Conservation (phyloP, 2,888 invertebrate genomes). For the Nemoura dubitans region DNA sequence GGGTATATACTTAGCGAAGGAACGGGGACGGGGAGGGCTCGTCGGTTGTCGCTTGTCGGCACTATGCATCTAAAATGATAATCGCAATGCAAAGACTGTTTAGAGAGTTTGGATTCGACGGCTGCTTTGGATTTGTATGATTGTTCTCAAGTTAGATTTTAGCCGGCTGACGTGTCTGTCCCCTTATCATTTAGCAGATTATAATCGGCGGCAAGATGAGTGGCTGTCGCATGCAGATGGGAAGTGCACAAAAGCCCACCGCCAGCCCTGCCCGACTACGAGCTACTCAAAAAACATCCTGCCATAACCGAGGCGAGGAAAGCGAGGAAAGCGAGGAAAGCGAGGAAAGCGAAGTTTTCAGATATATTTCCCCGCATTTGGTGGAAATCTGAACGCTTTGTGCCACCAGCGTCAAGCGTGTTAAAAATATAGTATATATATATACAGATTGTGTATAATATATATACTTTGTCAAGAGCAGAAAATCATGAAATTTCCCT, state of each 20-base stretch:
- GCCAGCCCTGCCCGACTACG: not conserved
- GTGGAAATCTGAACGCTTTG: not conserved
- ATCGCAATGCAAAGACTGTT: not conserved
- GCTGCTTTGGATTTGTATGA: constrained; percentile 35
- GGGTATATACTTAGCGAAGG: not conserved
- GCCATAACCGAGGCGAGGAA: not conserved
- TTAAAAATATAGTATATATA: too few relatives aligned
- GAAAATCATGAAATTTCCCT: not conserved
- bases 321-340: too few relatives aligned
- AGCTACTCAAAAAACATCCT: not conserved
- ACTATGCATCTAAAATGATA: not conserved
- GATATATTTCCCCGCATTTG: not conserved
- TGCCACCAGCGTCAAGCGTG: not conserved
- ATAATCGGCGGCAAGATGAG: constrained; percentile 35
- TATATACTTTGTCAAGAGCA: not conserved
- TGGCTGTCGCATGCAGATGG: constrained; percentile 33
- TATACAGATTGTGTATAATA: not conserved
- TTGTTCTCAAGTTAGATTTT: constrained; percentile 41
- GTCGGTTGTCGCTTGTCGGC: not conserved
- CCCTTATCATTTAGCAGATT: constrained; percentile 31
- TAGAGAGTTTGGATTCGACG: constrained; percentile 15
- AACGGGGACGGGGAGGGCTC: not conserved
- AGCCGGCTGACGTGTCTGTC: constrained; percentile 14
- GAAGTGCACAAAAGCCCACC: constrained; percentile 16
- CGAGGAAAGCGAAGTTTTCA: not conserved